phyloP scores from a whole-genome alignment of 2,113 vertebrate species.

The Larimichthys polyactis region DNA sequence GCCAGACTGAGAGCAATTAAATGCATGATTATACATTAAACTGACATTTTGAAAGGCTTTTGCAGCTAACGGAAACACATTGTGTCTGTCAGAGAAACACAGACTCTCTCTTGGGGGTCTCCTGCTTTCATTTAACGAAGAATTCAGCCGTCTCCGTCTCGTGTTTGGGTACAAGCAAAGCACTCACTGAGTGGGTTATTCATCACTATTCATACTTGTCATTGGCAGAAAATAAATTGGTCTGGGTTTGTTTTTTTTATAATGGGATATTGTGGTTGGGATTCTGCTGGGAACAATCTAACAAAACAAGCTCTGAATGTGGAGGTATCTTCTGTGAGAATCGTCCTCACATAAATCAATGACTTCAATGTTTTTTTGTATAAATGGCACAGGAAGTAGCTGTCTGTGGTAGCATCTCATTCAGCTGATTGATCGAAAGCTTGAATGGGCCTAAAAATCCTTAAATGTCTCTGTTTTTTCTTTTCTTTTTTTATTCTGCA shows the following conservation, averaged over 20 bases:
- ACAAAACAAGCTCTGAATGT: background rate
- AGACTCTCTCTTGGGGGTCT: constrained; percentile 26
- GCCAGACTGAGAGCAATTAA: constrained; percentile 51
- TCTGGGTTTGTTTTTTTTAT: background rate
- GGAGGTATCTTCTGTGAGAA: background rate
- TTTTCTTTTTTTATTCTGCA: background rate
- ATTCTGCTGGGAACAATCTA: constrained; percentile 5
- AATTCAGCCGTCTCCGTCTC: constrained; percentile 20
- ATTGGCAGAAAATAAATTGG: constrained; percentile 16
- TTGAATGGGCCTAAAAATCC: constrained; percentile 25
- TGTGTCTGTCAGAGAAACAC: constrained; percentile 34
- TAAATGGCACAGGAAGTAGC: constrained; percentile 27
- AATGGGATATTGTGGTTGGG: constrained; percentile 4
- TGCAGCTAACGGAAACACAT: constrained; percentile 44
- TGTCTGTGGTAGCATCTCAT: constrained; percentile 12
- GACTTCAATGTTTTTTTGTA: constrained; percentile 10
- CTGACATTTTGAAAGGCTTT: constrained; percentile 65
- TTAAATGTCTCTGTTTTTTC: background rate
- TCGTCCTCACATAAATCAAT: constrained; percentile 38
- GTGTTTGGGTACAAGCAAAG: constrained; percentile 32
- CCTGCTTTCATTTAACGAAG: constrained; percentile 58
- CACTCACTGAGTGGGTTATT: constrained; percentile 34
- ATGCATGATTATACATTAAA: constrained; percentile 56
- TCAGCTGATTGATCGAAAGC: constrained; percentile 34
- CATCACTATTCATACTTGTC: constrained; percentile 30